phyloP scores from a whole-genome alignment of 2,113 vertebrate genomes.

The Eleginops maclovinus region DNA sequence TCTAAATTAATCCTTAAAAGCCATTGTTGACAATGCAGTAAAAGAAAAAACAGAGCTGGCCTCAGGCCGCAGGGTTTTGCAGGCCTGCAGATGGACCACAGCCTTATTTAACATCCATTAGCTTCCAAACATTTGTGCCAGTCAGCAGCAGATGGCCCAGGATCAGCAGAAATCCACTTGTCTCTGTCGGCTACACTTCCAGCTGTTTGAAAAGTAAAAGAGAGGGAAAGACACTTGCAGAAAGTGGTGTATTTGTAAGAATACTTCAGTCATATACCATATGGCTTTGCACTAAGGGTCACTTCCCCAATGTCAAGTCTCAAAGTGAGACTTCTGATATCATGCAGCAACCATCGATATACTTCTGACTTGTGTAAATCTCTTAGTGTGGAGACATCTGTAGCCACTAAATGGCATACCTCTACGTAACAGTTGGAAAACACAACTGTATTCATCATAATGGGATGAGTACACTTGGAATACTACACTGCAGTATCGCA shows the following conservation, averaged over 20 bases:
- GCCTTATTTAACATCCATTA: conserved; percentile 65
- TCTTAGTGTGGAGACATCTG: not conserved
- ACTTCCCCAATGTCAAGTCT: conserved; percentile 7
- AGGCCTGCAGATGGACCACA: conserved; percentile 42
- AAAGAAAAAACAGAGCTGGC: conserved; percentile 12
- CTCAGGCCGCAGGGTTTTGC: conserved; percentile 18
- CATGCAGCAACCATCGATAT: not conserved
- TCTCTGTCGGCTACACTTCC: conserved; percentile 23
- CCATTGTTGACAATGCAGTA: conserved; percentile 12
- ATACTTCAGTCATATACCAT: conserved; percentile 19
- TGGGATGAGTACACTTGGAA: not conserved
- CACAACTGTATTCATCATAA: conserved; percentile 4
- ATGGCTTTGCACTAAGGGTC: not conserved
- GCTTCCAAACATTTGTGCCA: conserved; percentile 32
- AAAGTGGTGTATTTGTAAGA: not conserved
- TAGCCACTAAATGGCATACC: conserved; percentile 4
- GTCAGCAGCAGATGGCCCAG: conserved; percentile 48
- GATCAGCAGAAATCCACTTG: conserved; percentile 37
- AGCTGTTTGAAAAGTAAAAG: conserved; percentile 31
- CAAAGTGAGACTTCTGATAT: conserved; percentile 7
- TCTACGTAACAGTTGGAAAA: not conserved
- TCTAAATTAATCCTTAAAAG: conserved; percentile 27
- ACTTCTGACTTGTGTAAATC: conserved; percentile 5
- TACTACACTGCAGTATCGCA: not conserved
- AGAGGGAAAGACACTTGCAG: not conserved